Conservation (phyloP, 2,797 vertebrate genomes). For the Hemibagrus guttatus region DNA sequence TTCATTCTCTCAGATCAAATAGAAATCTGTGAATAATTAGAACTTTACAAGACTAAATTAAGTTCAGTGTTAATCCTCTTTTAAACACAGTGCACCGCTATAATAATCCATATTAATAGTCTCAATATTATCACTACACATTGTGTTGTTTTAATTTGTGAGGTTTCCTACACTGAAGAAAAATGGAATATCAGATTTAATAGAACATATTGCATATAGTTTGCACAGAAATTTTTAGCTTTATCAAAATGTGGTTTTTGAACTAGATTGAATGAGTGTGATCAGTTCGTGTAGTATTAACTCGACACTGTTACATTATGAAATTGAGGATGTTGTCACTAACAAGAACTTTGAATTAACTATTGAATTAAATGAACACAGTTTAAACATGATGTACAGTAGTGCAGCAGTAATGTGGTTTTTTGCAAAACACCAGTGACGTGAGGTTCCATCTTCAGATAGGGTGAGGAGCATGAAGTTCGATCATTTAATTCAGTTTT, state of each 20-base stretch:
- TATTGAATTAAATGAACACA: background rate
- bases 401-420: background rate
- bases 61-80: background rate
- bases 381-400: background rate
- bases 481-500: background rate
- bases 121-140: background rate
- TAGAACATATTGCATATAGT: background rate
- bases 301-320: background rate
- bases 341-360: background rate
- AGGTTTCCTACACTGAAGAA: background rate
- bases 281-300: background rate
- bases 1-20: background rate
- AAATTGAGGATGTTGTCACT: background rate
- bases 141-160: background rate
- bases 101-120: background rate
- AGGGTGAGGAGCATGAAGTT: background rate
- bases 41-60: background rate
- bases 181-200: background rate
- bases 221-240: background rate
- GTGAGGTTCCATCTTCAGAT: background rate
- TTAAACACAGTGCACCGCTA: background rate
- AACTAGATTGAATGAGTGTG: background rate
- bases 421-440: background rate
- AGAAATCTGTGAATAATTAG: conserved; percentile 31
- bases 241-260: background rate